A percentile compares a stretch with the other conserved stretches of the same genome.
phyloP scores from a whole-genome alignment of 2,888 invertebrate species.

The Drosophila anceps region DNA sequence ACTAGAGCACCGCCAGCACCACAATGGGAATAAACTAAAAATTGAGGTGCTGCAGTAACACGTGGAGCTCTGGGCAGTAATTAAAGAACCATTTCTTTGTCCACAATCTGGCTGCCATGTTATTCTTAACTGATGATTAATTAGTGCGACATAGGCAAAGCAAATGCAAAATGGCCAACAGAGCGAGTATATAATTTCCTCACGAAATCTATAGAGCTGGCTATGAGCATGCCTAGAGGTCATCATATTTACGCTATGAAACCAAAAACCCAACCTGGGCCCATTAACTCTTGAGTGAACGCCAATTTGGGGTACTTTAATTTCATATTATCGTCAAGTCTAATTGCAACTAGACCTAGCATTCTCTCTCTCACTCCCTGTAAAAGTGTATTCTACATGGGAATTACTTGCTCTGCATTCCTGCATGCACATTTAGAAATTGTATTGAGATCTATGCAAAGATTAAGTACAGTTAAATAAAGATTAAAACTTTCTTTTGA shows the following conservation, averaged over 20 bases:
- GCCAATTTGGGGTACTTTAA: conserved; percentile 69
- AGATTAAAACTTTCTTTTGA: conserved; percentile 1
- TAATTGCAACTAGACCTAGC: conserved; percentile 64
- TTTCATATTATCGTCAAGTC: conserved; percentile 64
- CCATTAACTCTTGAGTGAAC: conserved; percentile 56
- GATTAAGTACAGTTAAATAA: background rate
- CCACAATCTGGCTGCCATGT: conserved; percentile 61
- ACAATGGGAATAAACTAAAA: conserved; percentile 2
- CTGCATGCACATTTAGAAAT: conserved; percentile 15
- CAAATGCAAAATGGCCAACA: conserved; percentile 37
- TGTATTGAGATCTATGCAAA: background rate
- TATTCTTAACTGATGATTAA: conserved; percentile 76
- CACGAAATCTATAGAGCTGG: conserved; percentile 56
- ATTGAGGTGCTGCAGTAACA: conserved; percentile 24
- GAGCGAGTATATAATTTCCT: conserved; percentile 60
- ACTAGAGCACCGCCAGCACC: background rate
- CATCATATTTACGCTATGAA: conserved; percentile 54
- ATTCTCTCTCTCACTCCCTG: conserved; percentile 8
- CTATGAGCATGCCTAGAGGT: conserved; percentile 65
- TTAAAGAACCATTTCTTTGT: conserved; percentile 63
- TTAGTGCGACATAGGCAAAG: conserved; percentile 58
- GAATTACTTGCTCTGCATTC: conserved; percentile 52
- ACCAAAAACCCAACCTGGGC: conserved; percentile 37
- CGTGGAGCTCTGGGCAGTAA: conserved; percentile 33
- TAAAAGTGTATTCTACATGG: conserved; percentile 40